These are phyloP conservation scores for Panulirus ornatus DNA, from an alignment of 1,140 invertebrate species.

Conservation along the genomic window DNA sequence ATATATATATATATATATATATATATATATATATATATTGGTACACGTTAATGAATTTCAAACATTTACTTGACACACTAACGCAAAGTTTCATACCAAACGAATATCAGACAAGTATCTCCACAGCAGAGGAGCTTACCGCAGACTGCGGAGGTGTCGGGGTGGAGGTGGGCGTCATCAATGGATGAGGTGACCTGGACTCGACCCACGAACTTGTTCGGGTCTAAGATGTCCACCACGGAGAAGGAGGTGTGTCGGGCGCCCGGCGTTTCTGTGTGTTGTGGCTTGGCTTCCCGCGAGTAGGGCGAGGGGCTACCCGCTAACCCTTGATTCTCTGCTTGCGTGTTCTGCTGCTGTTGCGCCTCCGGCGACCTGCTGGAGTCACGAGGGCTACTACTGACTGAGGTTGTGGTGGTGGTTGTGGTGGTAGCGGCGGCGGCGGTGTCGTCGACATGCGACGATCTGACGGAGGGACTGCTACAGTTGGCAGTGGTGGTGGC, in stretches of 20 bases:
- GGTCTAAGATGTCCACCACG: slow-evolving; percentile 70
- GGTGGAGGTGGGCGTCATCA: slow-evolving; percentile 55
- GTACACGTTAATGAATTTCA: background rate
- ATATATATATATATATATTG: slow-evolving; percentile 5
- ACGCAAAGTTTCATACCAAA: background rate
- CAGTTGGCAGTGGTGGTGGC: background rate
- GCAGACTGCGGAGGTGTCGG: slow-evolving; percentile 48
- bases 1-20: background rate
- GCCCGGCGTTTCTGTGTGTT: slow-evolving; percentile 39
- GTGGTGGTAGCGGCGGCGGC: slow-evolving; percentile 9
- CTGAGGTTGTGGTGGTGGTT: background rate
- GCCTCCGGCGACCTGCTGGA: background rate
- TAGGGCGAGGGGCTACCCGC: background rate
- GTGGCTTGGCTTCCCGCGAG: slow-evolving; percentile 19
- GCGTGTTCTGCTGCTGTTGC: slow-evolving; percentile 26
- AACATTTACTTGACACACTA: background rate
- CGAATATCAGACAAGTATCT: no score
- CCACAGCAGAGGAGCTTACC: slow-evolving; percentile 29
- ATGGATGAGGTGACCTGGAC: slow-evolving; percentile 66
- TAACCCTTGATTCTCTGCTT: background rate
- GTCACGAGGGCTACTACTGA: background rate
- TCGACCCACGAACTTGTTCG: slow-evolving; percentile 66
- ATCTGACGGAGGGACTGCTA: slow-evolving; percentile 31
- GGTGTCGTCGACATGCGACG: slow-evolving; percentile 10
- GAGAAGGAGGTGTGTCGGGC: slow-evolving; percentile 67